Evolutionary conservation across 1,140 invertebrate genomes (phyloP), one percentile per base, ranked within the genome.

Genomic region (Grapholita molesta): DNA sequence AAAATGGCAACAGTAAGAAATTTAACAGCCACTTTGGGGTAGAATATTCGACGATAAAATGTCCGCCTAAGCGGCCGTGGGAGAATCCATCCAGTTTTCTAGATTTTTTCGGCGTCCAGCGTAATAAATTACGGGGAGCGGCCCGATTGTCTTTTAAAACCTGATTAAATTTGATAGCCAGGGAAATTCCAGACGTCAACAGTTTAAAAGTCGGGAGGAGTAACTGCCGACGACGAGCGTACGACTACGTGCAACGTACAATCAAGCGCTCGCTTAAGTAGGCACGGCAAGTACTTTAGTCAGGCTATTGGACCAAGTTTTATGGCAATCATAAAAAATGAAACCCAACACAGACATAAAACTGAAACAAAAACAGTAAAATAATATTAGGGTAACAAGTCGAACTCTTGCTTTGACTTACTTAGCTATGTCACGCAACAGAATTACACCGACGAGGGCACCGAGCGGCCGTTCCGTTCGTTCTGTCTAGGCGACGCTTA

Each of bases 1-100:
- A 90, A 89, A 89, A 88, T 89, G 78, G 86, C 86, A 84, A 86
- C 78, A 71, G 78, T 82, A 85, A 85, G 85, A 88, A 83, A 84
- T 86, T 84, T 82, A 87, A 87, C 86, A 83, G 79, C 80, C 84
- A 84, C 76, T 84, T 88, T 88, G 82, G 82, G 78, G 42, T 48
- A 77, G 74, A 77, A 76, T 78, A 71, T 80, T 82, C 74, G 78
- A 79, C 75, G 73, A 77, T 83, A 80, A 84, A 85, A 84, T 84
- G 79, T 76, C 69, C 70, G 70, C 67, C 64, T 71, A 61, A 61
- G 70, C 71, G 76, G 80, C 80, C 77, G 77, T 81, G 78, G 75
- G 78, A 82, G 75, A 79, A 80, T 65, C 23, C 64, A 23, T 65
- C 23, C 33, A 65, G 64, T 38, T 65, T 65, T 35, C 33, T 65